phyloP scores from a whole-genome alignment of 2,888 invertebrate species.

The Adelphocoris suturalis region DNA sequence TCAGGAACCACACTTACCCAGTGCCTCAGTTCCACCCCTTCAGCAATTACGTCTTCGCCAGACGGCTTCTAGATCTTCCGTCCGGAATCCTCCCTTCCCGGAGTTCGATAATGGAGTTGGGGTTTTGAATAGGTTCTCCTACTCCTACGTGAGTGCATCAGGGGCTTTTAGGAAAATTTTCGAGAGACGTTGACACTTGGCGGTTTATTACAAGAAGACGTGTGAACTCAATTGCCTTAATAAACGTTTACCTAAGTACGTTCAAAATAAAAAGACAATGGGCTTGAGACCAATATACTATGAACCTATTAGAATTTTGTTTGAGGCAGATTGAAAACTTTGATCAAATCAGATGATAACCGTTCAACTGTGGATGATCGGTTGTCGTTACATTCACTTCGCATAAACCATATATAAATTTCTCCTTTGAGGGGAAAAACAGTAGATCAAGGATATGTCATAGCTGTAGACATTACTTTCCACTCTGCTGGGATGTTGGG shows the following conservation, averaged over 20 bases:
- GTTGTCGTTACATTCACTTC: no score
- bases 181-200: not conserved
- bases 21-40: not conserved
- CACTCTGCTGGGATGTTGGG: no score
- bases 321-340: no score
- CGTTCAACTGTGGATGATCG: no score
- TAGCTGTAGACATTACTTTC: no score
- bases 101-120: constrained; percentile 23
- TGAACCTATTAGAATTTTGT: no score
- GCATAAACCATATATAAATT: no score
- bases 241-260: not conserved
- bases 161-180: constrained; percentile 2
- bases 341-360: no score
- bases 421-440: no score
- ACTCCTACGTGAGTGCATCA: not conserved
- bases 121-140: constrained; percentile 21
- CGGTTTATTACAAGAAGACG: not conserved
- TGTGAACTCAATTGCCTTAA: not conserved
- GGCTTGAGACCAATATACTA: no score
- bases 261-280: not conserved
- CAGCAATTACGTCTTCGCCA: constrained; percentile 18
- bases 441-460: no score
- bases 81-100: not conserved
- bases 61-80: constrained; percentile 31
- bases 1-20: constrained; percentile 32